These are phyloP conservation scores for Nymphalis urticae DNA, from an alignment of 2,888 invertebrate species.

Conservation along the genomic window DNA sequence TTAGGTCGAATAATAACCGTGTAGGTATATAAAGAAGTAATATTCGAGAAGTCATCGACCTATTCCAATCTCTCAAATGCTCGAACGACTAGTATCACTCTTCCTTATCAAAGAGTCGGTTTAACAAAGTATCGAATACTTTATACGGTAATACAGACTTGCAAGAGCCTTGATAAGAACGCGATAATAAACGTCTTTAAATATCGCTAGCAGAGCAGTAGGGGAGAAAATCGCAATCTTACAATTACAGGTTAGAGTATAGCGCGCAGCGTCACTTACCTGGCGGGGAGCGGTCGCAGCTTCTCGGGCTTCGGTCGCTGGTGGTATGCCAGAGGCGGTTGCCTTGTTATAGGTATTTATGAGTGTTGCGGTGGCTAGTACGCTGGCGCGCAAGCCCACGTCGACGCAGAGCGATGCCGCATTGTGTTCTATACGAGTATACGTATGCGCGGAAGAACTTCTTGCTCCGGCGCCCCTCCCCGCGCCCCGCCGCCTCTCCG, in stretches of 20 bases:
- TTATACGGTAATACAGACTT: conserved; percentile 15
- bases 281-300: conserved; percentile 41
- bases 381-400: conserved; percentile 65
- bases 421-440: conserved; percentile 66
- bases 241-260: conserved; percentile 24
- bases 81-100: not conserved
- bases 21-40: no score
- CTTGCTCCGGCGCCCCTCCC: conserved; percentile 43
- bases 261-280: conserved; percentile 69
- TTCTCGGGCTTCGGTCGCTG: conserved; percentile 44
- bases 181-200: conserved; percentile 46
- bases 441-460: conserved; percentile 56
- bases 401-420: conserved; percentile 72
- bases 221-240: conserved; percentile 46
- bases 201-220: conserved; percentile 52
- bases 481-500: conserved; percentile 18
- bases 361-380: conserved; percentile 54
- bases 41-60: no score
- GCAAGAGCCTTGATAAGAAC: conserved; percentile 47
- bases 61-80: not conserved
- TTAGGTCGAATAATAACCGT: no score
- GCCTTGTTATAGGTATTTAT: conserved; percentile 62
- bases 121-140: conserved; percentile 13
- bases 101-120: no score
- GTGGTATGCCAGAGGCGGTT: conserved; percentile 50